Percentiles rank a stretch among this genome's conserved stretches.
These are phyloP conservation scores for Taurulus bubalis DNA, from an alignment of 2,113 vertebrate genomes.

Conservation along the genomic window DNA sequence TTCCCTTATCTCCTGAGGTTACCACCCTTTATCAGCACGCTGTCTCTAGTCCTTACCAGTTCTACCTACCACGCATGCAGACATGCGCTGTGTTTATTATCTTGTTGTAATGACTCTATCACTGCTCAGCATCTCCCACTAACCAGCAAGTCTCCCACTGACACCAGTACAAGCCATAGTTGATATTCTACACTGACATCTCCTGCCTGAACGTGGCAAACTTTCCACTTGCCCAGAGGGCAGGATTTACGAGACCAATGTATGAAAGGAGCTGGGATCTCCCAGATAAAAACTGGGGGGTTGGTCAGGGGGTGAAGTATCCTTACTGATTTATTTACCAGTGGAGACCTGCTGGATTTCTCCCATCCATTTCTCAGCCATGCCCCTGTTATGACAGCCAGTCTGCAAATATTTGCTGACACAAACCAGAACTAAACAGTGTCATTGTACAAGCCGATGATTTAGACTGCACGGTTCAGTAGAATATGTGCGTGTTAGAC, in stretches of 20 bases:
- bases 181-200: conserved; percentile 72
- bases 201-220: conserved; percentile 76
- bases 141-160: conserved; percentile 65
- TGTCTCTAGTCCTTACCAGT: conserved; percentile 29
- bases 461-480: conserved; percentile 74
- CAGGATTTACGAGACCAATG: conserved; percentile 79
- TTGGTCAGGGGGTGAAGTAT: conserved; percentile 82
- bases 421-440: conserved; percentile 85
- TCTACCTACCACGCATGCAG: conserved; percentile 30
- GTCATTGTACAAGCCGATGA: conserved; percentile 79
- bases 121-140: conserved; percentile 60
- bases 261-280: conserved; percentile 77
- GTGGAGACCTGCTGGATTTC: conserved; percentile 74
- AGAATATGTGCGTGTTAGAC: conserved; percentile 72
- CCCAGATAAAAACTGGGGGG: conserved; percentile 77
- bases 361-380: conserved; percentile 78
- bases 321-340: conserved; percentile 82
- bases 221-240: conserved; percentile 55
- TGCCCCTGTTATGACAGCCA: conserved; percentile 85
- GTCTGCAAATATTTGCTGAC: conserved; percentile 89
- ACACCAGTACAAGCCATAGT: conserved; percentile 44
- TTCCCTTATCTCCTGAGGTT: conserved; percentile 29
- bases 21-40: conserved; percentile 26
- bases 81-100: conserved; percentile 64
- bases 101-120: conserved; percentile 56